Evolutionary conservation across 2,113 vertebrate species (phyloP).

Genomic region (Larimichthys polyactis): DNA sequence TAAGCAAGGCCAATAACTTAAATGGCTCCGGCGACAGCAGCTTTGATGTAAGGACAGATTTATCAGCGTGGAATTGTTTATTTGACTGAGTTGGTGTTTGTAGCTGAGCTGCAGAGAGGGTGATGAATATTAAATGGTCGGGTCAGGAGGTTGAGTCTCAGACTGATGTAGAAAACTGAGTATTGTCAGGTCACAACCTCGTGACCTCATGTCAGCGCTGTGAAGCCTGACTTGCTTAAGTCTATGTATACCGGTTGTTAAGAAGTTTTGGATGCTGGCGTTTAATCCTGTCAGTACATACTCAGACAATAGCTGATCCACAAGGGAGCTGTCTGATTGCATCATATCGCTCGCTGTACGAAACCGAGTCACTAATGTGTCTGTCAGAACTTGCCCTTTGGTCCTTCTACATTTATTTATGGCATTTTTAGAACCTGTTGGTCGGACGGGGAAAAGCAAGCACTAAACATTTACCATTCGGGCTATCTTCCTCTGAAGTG

Average conservation of each 20-base stretch:
- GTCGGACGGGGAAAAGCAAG: neutral
- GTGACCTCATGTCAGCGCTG: neutral
- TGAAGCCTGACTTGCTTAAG: slow-evolving; percentile 1
- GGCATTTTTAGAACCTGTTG: neutral
- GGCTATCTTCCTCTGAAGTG: neutral
- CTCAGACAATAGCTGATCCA: slow-evolving; percentile 7
- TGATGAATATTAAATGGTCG: slow-evolving; percentile 53
- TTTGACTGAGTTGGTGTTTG: slow-evolving; percentile 3
- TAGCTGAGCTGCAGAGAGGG: neutral
- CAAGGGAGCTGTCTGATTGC: neutral
- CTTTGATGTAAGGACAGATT: slow-evolving; percentile 35
- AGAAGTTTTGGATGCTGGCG: slow-evolving; percentile 7
- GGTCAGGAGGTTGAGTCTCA: slow-evolving; percentile 42
- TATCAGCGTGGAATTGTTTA: slow-evolving; percentile 11
- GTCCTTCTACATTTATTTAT: neutral
- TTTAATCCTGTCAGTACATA: neutral
- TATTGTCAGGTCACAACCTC: slow-evolving; percentile 31
- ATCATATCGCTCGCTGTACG: slow-evolving; percentile 5
- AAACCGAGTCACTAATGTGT: slow-evolving; percentile 10
- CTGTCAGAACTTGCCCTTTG: neutral
- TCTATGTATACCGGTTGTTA: neutral
- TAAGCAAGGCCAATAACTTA: slow-evolving; percentile 13
- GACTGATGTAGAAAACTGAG: slow-evolving; percentile 12
- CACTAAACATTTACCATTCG: neutral
- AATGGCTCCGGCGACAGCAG: slow-evolving; percentile 1